A percentile compares a stretch with the other conserved stretches of the same genome.
phyloP scores from a whole-genome alignment of 2,797 vertebrate species.

The Anomalospiza imberbis region DNA sequence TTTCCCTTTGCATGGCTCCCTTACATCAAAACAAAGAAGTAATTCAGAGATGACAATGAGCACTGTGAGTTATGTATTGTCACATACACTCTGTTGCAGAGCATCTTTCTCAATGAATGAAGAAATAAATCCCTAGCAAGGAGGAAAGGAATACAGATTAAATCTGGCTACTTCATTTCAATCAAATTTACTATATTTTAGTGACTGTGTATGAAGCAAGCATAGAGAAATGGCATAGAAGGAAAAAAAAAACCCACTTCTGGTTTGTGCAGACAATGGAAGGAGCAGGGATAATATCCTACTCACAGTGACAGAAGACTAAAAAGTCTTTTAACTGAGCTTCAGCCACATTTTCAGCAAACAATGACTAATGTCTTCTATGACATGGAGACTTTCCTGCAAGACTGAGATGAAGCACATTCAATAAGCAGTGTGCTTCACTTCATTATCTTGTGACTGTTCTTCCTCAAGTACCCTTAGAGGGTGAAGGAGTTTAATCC shows the following conservation, averaged over 20 bases:
- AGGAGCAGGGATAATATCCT: background rate
- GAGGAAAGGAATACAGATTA: background rate
- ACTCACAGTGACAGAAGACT: background rate
- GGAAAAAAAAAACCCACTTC: background rate
- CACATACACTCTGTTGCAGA: background rate
- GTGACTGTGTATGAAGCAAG: background rate
- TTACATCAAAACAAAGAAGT: background rate
- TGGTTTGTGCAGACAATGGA: background rate
- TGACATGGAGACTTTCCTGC: background rate
- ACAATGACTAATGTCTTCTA: background rate
- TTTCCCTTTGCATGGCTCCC: background rate
- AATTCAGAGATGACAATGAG: constrained; percentile 1
- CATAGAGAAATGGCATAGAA: background rate
- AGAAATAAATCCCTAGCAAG: constrained; percentile 5
- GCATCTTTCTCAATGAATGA: background rate
- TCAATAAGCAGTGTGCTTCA: background rate
- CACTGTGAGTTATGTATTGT: background rate
- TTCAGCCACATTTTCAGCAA: background rate
- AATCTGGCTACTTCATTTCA: background rate
- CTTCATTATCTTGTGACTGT: background rate
- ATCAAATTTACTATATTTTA: background rate
- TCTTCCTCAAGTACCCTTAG: background rate
- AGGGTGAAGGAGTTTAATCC: background rate
- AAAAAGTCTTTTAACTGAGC: background rate
- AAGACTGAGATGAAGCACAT: background rate